A percentile compares a stretch with the other conserved stretches of the same genome.
phyloP scores from a whole-genome alignment of 64 coral and sea anemone genomes.

The Trachythela sp. region DNA sequence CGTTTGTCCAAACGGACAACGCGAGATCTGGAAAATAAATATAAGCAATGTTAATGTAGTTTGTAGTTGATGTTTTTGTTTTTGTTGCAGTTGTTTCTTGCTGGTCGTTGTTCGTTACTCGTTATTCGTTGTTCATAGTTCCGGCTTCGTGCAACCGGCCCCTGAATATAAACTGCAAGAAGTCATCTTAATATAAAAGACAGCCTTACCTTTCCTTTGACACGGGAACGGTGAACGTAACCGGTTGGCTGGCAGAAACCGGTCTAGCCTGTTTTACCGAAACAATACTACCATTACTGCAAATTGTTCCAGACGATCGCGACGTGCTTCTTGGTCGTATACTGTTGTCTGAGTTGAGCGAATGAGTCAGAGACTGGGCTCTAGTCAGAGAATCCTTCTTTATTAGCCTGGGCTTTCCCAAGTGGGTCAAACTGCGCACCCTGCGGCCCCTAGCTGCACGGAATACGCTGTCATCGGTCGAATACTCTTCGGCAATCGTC shows the following conservation, averaged over 20 bases:
- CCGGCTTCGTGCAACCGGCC: no score
- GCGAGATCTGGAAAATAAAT: neutral
- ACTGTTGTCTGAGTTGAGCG: neutral
- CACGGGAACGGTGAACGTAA: neutral
- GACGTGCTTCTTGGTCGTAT: neutral
- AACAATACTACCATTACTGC: conserved; percentile 7
- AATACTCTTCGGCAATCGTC: conserved; percentile 16
- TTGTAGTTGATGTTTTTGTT: no score
- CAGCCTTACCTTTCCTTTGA: neutral
- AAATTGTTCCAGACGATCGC: neutral
- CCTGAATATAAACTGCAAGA: no score
- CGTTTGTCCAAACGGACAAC: neutral
- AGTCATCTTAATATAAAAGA: no score
- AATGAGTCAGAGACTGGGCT: neutral
- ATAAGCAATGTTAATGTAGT: neutral
- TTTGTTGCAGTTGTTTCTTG: no score
- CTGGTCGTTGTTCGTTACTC: neutral
- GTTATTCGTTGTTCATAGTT: no score
- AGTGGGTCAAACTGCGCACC: neutral
- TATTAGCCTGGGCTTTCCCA: neutral
- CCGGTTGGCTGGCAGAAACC: neutral
- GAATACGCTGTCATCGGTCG: neutral
- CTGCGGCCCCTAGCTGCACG: neutral
- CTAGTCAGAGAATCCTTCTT: neutral
- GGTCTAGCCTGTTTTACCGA: neutral